These are phyloP conservation scores for Apostichopus californicus DNA, from an alignment of 35 echinoderm and acorn worm species.

Conservation along the genomic window DNA sequence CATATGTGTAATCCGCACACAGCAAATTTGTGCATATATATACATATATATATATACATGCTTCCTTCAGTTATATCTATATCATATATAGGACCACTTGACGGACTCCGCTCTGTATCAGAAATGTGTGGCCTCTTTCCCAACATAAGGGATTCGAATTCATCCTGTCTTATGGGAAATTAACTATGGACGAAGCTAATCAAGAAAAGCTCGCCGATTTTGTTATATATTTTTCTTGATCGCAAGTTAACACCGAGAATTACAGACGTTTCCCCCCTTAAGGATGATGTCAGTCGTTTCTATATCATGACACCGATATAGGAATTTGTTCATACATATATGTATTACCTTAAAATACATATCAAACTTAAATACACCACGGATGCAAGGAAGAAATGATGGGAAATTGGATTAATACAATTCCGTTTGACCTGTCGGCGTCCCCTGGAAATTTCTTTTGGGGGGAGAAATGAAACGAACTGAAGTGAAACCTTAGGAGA, in stretches of 20 bases:
- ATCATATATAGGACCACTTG: too few relatives aligned
- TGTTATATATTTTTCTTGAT: not conserved
- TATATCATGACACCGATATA: not conserved
- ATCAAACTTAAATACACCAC: not conserved
- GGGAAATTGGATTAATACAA: not conserved
- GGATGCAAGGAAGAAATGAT: not conserved
- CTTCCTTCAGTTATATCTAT: too few relatives aligned
- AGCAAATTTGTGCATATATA: too few relatives aligned
- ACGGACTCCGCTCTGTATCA: too few relatives aligned
- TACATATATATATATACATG: too few relatives aligned
- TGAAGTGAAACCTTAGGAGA: too few relatives aligned
- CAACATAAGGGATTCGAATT: not conserved
- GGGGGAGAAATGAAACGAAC: not conserved
- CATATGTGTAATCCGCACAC: too few relatives aligned
- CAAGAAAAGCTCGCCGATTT: not conserved
- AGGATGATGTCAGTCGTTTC: not conserved
- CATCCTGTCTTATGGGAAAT: not conserved
- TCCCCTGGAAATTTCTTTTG: not conserved
- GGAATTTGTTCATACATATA: not conserved
- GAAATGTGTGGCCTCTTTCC: not conserved
- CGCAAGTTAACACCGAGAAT: not conserved
- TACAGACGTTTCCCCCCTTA: not conserved
- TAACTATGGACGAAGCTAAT: not conserved
- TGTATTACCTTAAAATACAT: not conserved
- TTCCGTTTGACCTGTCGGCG: not conserved